Base-by-base conservation (phyloP, 2,113 vertebrate genomes). In the Rhinoptilus africanus region DNA sequence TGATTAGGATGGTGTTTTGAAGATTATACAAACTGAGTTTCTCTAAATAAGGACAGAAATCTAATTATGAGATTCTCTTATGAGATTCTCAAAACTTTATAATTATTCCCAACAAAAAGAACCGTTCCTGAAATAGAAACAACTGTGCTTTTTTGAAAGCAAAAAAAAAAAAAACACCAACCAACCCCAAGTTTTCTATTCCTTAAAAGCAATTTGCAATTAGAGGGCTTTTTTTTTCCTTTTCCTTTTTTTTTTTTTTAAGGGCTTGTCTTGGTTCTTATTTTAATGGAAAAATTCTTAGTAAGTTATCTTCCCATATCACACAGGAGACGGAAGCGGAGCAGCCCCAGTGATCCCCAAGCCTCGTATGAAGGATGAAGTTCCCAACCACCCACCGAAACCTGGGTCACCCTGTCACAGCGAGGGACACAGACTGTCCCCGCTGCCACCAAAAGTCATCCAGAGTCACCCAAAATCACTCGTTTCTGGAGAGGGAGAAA, bases 321-420 rank as follows among this genome's bases (percentile, higher is more conserved):
- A 51, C 78, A 59, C 57, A 26, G 41, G 60, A 9, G 67, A 23
- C 2, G 0, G 24, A 30, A 53, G 48, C 1, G 2, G 50, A 48
- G 57, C 66, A 56, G 79, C n/a, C 41, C 20, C 63, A 5, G 20
- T 1, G 4, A n/a, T 12, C 12, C 47, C 56, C 56, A 3, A 0
- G 2, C 27, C 35, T 10, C 12, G 2, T 0, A 5, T 0, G 3
- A 37, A 10, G 43, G 77, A 28, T 0, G 4, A 23, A 13, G 71
- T 2, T 39, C 67, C 85, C 57, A 6, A 26, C 14, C 30, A 8
- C 39, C 12, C 71, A 10, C 26, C 19, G 1, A 41, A 19, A 16
- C 35, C 2, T 1, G 21, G 8, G 39, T 6, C 39, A 4, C 12
- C 39, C 32, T 2, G 23, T 9, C n/a, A 21, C 39, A 6, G 47